phyloP scores from a whole-genome alignment of 2,113 vertebrate species.

The Miniopterus natalensis region DNA sequence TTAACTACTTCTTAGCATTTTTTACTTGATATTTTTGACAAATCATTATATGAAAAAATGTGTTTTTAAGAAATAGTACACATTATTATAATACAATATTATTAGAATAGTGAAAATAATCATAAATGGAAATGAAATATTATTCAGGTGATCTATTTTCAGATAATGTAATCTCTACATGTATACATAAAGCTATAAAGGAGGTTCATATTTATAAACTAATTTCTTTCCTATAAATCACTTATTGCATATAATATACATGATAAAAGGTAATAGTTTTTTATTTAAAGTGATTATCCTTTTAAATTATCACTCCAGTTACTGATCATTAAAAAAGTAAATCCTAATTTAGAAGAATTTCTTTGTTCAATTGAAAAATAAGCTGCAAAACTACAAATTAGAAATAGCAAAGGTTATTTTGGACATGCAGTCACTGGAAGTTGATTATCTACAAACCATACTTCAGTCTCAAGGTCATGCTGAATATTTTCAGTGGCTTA shows the following conservation, averaged over 20 bases:
- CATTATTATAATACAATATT: background rate
- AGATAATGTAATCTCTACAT: constrained; percentile 3
- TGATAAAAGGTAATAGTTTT: background rate
- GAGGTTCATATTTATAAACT: background rate
- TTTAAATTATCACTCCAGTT: constrained; percentile 69
- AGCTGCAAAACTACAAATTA: constrained; percentile 64
- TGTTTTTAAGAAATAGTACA: constrained; percentile 13
- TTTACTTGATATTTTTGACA: constrained; percentile 14
- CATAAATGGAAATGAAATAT: constrained; percentile 2
- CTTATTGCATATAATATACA: constrained; percentile 16
- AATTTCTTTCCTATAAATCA: constrained; percentile 34
- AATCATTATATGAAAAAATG: background rate
- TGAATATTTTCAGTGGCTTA: constrained; percentile 83
- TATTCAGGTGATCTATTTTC: background rate
- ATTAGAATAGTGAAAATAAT: background rate
- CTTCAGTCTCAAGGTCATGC: constrained; percentile 85
- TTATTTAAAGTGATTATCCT: constrained; percentile 50
- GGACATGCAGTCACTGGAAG: constrained; percentile 79
- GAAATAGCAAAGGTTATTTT: constrained; percentile 73
- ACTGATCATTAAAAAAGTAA: constrained; percentile 49
- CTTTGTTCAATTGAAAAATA: constrained; percentile 39
- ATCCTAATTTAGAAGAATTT: constrained; percentile 23
- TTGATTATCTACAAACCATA: constrained; percentile 79
- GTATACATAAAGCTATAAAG: background rate
- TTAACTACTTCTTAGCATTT: background rate